Evolutionary conservation across 1,140 invertebrate species (phyloP).

Genomic region (Pygmarrhopalites habei): DNA sequence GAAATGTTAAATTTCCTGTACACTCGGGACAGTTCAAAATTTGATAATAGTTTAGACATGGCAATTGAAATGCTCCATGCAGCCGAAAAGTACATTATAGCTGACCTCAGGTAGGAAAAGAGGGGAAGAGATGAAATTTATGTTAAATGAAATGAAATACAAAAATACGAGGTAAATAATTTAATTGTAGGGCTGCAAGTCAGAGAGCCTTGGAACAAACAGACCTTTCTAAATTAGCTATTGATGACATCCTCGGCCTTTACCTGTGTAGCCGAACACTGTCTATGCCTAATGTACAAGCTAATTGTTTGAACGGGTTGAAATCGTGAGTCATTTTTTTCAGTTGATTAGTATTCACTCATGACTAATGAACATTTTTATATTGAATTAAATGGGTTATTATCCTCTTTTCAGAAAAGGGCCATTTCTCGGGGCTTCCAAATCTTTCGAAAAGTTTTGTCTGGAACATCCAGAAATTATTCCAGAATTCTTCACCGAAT

Average conservation of each 20-base stretch:
- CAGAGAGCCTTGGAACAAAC: background rate
- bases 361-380: too few species aligned
- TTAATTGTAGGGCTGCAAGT: background rate
- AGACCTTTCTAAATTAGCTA: conserved; percentile 1
- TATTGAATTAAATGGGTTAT: too few species aligned
- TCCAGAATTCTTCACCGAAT: conserved; percentile 5
- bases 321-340: conserved; percentile 10
- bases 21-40: conserved; percentile 8
- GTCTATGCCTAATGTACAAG: background rate
- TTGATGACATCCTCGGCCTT: conserved; percentile 5
- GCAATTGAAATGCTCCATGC: conserved; percentile 23
- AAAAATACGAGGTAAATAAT: too few species aligned
- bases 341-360: too few species aligned
- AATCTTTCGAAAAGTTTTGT: conserved; percentile 7
- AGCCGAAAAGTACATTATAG: conserved; percentile 22
- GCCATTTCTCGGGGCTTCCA: conserved; percentile 5
- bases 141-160: too few species aligned
- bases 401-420: conserved; percentile 6
- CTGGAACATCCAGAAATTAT: conserved; percentile 1
- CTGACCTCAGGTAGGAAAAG: conserved; percentile 13
- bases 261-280: conserved; percentile 5
- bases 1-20: conserved; percentile 22
- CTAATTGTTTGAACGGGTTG: background rate
- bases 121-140: too few species aligned
- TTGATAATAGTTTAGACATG: conserved; percentile 18